phyloP scores from a whole-genome alignment of 2,797 vertebrate genomes.

The Oryzias dopingdopingensis region DNA sequence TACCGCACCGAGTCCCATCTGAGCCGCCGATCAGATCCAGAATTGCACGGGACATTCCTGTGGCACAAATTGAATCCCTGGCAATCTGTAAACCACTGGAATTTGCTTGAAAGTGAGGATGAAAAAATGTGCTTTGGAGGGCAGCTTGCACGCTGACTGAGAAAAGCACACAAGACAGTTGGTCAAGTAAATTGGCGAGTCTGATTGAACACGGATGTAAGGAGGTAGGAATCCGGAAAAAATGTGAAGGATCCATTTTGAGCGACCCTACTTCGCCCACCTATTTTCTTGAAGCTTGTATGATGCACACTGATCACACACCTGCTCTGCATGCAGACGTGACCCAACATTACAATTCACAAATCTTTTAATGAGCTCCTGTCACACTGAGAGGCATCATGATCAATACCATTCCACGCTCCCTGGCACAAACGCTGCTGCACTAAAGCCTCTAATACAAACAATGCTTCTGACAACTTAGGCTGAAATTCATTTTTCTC shows the following conservation, averaged over 20 bases:
- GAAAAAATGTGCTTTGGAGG: conserved; percentile 49
- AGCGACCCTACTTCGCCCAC: conserved; percentile 36
- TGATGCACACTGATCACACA: conserved; percentile 22
- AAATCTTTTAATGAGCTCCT: conserved; percentile 36
- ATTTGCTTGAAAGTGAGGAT: conserved; percentile 57
- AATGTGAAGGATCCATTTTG: neutral
- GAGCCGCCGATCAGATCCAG: conserved; percentile 50
- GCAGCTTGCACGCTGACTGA: conserved; percentile 15
- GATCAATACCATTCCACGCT: conserved; percentile 25
- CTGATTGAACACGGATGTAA: conserved; percentile 10
- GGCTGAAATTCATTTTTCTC: conserved; percentile 11
- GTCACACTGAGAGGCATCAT: conserved; percentile 27
- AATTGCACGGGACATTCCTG: conserved; percentile 61
- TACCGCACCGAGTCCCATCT: conserved; percentile 57
- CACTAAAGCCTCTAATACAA: conserved; percentile 11
- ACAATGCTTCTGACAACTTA: neutral
- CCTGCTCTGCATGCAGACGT: conserved; percentile 15
- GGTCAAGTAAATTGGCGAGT: conserved; percentile 62
- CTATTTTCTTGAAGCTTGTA: conserved; percentile 30
- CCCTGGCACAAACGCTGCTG: conserved; percentile 1
- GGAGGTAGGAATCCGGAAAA: too few relatives aligned
- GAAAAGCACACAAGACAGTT: conserved; percentile 58
- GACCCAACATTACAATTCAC: conserved; percentile 26
- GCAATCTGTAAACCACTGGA: conserved; percentile 70
- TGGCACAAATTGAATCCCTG: conserved; percentile 75